phyloP scores from a whole-genome alignment of 2,113 vertebrate species.

The Corydoras maculifer region DNA sequence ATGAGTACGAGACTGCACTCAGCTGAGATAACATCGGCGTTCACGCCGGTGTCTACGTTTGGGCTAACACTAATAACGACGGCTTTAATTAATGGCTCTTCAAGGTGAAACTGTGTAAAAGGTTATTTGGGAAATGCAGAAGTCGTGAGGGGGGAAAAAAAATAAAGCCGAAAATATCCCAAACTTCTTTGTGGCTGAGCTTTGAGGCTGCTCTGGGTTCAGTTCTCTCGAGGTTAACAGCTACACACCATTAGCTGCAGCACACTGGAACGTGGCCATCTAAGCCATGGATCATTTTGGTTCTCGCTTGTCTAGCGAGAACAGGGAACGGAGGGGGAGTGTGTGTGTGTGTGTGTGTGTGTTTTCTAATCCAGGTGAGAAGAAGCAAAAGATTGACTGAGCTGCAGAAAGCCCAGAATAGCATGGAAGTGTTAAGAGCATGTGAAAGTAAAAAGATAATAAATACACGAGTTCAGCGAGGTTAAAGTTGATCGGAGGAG shows the following conservation, averaged over 20 bases:
- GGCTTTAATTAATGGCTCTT: too few relatives aligned
- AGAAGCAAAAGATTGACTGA: background rate
- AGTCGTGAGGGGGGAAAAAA: too few relatives aligned
- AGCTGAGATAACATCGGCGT: slow-evolving; percentile 42
- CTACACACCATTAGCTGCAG: slow-evolving; percentile 54
- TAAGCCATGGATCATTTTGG: slow-evolving; percentile 45
- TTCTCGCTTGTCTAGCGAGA: slow-evolving; percentile 41
- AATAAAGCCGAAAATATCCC: too few relatives aligned
- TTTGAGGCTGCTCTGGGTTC: slow-evolving; percentile 8
- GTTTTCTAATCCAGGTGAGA: slow-evolving; percentile 14
- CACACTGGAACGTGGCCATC: slow-evolving; percentile 50
- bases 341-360: background rate
- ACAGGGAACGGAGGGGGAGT: background rate
- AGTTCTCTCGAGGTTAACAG: slow-evolving; percentile 36
- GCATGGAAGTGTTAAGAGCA: background rate
- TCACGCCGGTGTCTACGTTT: slow-evolving; percentile 20
- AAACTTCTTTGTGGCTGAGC: too few relatives aligned
- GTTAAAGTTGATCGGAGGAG: too few relatives aligned
- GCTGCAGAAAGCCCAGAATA: slow-evolving; percentile 1
- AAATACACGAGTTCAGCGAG: too few relatives aligned
- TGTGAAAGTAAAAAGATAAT: too few relatives aligned
- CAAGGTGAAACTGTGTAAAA: too few relatives aligned
- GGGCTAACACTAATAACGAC: slow-evolving; percentile 17
- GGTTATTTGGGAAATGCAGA: too few relatives aligned
- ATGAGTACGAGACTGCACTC: slow-evolving; percentile 28